Conservation (phyloP, 2,797 vertebrate species). For the Pipistrellus kuhlii region DNA sequence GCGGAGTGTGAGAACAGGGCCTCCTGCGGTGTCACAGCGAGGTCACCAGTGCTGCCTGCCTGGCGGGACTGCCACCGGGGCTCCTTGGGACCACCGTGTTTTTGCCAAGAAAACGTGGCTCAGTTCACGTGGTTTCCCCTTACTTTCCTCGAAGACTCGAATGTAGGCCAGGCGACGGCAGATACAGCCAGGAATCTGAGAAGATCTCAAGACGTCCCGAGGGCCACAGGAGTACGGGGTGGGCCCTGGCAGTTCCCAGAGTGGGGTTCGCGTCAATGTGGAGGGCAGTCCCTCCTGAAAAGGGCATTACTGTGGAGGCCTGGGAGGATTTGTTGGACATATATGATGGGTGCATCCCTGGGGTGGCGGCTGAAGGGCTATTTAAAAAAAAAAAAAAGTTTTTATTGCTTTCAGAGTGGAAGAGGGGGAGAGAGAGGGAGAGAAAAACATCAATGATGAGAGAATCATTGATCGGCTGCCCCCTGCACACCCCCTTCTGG, state of each 20-base stretch:
- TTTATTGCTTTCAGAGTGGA: too few relatives aligned
- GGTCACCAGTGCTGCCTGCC: not conserved
- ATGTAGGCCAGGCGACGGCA: not conserved
- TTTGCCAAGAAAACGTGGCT: not conserved
- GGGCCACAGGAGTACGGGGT: not conserved
- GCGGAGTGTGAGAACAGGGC: too few relatives aligned
- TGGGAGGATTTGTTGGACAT: not conserved
- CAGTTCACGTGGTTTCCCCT: not conserved
- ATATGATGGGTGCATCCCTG: not conserved
- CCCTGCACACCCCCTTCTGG: too few relatives aligned
- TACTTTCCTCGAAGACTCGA: not conserved
- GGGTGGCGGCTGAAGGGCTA: not conserved
- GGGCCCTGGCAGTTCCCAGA: not conserved
- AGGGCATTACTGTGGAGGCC: not conserved
- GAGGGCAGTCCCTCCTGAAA: not conserved
- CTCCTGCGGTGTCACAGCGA: too few relatives aligned
- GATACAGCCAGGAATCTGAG: not conserved
- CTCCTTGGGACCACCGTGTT: not conserved
- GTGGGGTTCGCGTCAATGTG: not conserved
- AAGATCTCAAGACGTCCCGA: not conserved
- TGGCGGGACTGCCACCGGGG: not conserved
- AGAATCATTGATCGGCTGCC: too few relatives aligned
- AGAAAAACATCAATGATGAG: too few relatives aligned
- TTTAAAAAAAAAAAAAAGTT: too few relatives aligned
- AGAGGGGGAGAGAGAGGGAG: too few relatives aligned